Evolutionary conservation across 2,113 vertebrate genomes (phyloP).

Genomic region (Misgurnus mizolepis): DNA sequence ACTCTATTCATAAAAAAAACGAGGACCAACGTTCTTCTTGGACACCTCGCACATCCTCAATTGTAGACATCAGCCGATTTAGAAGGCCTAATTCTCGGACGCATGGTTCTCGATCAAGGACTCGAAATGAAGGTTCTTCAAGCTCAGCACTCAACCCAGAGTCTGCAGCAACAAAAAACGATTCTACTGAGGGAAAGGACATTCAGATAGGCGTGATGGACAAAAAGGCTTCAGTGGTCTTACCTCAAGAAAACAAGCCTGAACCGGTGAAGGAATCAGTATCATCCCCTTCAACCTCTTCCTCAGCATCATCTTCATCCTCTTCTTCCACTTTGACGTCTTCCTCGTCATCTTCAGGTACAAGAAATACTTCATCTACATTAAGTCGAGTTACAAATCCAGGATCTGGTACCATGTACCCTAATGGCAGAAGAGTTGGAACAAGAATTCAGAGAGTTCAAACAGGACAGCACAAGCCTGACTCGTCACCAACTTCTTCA

Average conservation of each 20-base stretch:
- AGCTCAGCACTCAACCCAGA: conserved; percentile 58
- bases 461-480: conserved; percentile 64
- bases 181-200: conserved; percentile 58
- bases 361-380: conserved; percentile 50
- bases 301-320: conserved; percentile 9
- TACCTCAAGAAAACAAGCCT: conserved; percentile 48
- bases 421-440: conserved; percentile 61
- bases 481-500: conserved; percentile 49
- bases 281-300: neutral
- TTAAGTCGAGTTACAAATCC: conserved; percentile 54
- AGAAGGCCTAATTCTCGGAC: conserved; percentile 38
- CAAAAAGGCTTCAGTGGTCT: conserved; percentile 55
- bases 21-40: conserved; percentile 31
- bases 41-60: conserved; percentile 38
- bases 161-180: conserved; percentile 60
- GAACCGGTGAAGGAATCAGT: conserved; percentile 35
- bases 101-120: conserved; percentile 40
- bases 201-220: conserved; percentile 48
- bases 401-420: conserved; percentile 56
- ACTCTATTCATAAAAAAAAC: conserved; percentile 49
- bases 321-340: neutral
- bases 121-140: conserved; percentile 39
- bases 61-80: conserved; percentile 26
- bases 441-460: conserved; percentile 63
- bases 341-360: conserved; percentile 21